Evolutionary conservation across 1,140 invertebrate species (phyloP).

Genomic region (Drosophila gunungcola): DNA sequence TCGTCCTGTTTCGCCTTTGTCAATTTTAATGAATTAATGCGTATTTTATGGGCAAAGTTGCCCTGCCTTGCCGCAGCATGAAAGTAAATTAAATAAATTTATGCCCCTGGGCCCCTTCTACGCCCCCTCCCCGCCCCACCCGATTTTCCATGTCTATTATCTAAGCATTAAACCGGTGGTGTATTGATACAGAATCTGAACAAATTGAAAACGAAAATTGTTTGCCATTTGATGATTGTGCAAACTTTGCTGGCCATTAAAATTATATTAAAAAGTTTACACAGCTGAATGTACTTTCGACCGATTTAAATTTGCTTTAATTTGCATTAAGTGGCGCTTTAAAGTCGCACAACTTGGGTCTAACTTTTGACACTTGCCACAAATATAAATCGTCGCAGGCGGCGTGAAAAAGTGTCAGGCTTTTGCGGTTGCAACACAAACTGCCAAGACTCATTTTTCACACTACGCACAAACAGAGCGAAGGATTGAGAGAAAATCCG

Average conservation of each 20-base stretch:
- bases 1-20: conserved; percentile 74
- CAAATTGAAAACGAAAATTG: conserved; percentile 76
- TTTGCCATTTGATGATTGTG: conserved; percentile 63
- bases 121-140: no score
- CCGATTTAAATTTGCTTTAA: conserved; percentile 35
- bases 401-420: conserved; percentile 71
- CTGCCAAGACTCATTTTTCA: conserved; percentile 78
- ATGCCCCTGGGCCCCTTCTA: conserved; percentile 26
- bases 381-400: conserved; percentile 78
- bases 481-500: conserved; percentile 11
- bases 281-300: conserved; percentile 32
- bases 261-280: conserved; percentile 77
- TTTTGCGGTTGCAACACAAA: conserved; percentile 70
- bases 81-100: conserved; percentile 80
- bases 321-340: conserved; percentile 65
- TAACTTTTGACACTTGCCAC: conserved; percentile 72
- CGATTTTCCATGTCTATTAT: conserved; percentile 56
- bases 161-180: conserved; percentile 64
- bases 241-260: conserved; percentile 59
- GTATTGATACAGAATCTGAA: conserved; percentile 75
- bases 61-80: conserved; percentile 25
- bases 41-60: conserved; percentile 81
- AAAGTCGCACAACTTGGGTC: conserved; percentile 17
- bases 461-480: conserved; percentile 39
- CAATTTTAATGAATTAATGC: conserved; percentile 83